Evolutionary conservation across 1,140 invertebrate species (phyloP), one percentile per base, ranked within the genome.

Genomic region (Akabosia matsudoensis): DNA sequence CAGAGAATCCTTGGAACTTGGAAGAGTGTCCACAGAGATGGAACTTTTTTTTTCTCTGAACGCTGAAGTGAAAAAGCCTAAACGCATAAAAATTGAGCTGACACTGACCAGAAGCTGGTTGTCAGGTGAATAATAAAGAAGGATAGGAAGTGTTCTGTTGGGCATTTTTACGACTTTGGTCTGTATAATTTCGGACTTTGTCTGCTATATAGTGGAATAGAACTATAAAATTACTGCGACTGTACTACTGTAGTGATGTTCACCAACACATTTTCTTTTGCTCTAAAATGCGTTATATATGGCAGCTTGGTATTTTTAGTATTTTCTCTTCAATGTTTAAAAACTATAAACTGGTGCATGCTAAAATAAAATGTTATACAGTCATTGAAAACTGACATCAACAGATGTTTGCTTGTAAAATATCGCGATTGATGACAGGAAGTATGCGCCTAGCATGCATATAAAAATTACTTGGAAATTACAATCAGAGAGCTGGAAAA

Each of bases 41-140:
- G 37, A 56, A 56, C 22, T 56, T 16, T 56, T 56, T 56, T 16
- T 56, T 56, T 56, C 24, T 56, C 7, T n/a, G 24, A 56, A 16
- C n/a, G n/a, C n/a, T n/a, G n/a, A 56, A 56, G 54, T 13, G 22
- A 7, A 45, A 7, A 45, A 45, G 37, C 37, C 37, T 45, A n/a
- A n/a, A n/a, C 18, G 7, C 37, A 45, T 18, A 45, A 10, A 45
- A 45, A 7, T 45, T 13, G 14, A 61, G 22, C 24, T 67, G 61
- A 67, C 28, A 67, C 61, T 67, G 61, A 31, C 61, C 61, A 67
- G 61, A 67, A 28, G 61, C 61, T 67, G 24, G 26, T 30, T 67
- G 61, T 30, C 61, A 67, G 61, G 14, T n/a, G 24, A 67, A 67
- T 16, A 67, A 67, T 67, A 67, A 67, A 67, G 24, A 67, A 67